Base-by-base conservation (phyloP, 2,888 invertebrate genomes). In the Calameuta filiformis region DNA sequence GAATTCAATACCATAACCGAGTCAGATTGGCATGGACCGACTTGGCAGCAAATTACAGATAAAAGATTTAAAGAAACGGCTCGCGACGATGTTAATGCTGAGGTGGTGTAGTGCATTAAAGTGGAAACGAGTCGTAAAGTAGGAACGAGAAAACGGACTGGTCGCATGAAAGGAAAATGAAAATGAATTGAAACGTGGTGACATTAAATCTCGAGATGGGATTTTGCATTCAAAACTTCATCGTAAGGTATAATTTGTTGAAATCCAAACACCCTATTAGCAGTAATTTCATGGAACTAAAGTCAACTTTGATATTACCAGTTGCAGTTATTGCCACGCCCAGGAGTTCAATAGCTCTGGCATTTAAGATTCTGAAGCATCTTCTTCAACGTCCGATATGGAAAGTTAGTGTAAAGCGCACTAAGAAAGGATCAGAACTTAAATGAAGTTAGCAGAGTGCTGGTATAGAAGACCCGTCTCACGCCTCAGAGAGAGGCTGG, bases 381-480 rank as follows among this genome's bases (percentile, higher is more conserved):
- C 79, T 76, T 73, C 84, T 82, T 81, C 81, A 84, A 86, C 87
- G 84, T 81, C 81, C 84, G 85, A 86, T 86, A 87, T 86, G 85
- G 85, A 88, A 86, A 88, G 84, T 87, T 85, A 83, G 82, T 83
- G 81, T 81, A 79, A 80, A 84, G 82, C 82, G 80, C 81, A 80
- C 83, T 81, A 81, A 84, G 85, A 85, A 87, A 85, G 85, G 84
- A 87, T 84, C 84, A 84, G 83, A 88, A 89, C 86, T 89, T 89
- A 87, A 89, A 89, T 89, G 87, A 88, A 89, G 89, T 89, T 89
- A 85, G 83, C 83, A 76, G 68, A 76, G 79, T 77, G 79, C 78
- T 82, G 80, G 84, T 85, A 78, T 77, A 76, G 69, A 69, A 73
- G 76, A 35, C 33, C 33, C 4, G 31, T 23, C 68, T 79, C 73